Evolutionary conservation across 2,888 invertebrate species (phyloP).

Genomic region (Neocrepidodera transversa): DNA sequence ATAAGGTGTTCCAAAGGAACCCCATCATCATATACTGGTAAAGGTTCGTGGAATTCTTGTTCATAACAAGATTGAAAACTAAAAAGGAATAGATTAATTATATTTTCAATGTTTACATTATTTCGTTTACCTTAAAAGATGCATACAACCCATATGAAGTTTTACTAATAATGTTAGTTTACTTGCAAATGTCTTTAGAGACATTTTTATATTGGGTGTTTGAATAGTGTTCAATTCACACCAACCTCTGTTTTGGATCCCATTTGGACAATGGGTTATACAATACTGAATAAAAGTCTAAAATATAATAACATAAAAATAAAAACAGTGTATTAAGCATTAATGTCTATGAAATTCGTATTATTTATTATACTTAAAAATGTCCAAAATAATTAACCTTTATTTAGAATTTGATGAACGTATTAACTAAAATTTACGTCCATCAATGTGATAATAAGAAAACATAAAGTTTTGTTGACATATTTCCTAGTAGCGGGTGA

Average conservation of each 20-base stretch:
- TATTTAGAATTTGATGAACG: no score
- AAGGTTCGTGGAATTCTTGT: constrained; percentile 70
- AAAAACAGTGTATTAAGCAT: neutral
- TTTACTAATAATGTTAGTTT: constrained; percentile 74
- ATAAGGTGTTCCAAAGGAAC: constrained; percentile 91
- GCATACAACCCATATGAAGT: constrained; percentile 78
- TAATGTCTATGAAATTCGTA: no score
- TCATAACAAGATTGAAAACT: constrained; percentile 85
- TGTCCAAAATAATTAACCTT: no score
- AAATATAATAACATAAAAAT: constrained; percentile 10
- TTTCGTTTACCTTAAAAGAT: constrained; percentile 73
- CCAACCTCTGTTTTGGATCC: constrained; percentile 72
- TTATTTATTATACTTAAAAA: no score
- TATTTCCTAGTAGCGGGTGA: no score
- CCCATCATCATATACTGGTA: constrained; percentile 72
- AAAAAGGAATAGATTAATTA: constrained; percentile 42
- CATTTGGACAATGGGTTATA: constrained; percentile 68
- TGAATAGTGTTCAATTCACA: constrained; percentile 71
- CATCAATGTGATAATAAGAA: no score
- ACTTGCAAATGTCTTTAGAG: constrained; percentile 69
- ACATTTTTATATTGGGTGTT: constrained; percentile 70
- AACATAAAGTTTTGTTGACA: no score
- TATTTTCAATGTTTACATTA: neutral
- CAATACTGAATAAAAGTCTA: constrained; percentile 67
- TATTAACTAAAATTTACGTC: no score